phyloP scores from a whole-genome alignment of 2,797 vertebrate genomes.

The Taeniopygia guttata region DNA sequence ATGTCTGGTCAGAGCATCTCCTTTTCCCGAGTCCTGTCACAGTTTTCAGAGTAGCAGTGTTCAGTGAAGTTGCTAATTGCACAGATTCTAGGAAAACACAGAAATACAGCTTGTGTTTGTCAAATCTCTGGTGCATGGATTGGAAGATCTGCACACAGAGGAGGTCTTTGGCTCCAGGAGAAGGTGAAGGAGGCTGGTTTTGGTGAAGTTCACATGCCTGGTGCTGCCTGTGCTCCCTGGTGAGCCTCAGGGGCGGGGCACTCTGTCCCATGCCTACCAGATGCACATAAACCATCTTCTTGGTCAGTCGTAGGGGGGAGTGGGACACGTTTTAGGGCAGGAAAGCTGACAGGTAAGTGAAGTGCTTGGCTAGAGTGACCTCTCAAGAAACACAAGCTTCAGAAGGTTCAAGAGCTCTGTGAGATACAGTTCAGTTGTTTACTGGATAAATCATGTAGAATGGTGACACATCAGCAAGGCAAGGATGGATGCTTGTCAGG shows the following conservation, averaged over 20 bases:
- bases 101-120: background rate
- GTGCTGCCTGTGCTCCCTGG: background rate
- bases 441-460: rapidly evolving
- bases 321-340: rapidly evolving
- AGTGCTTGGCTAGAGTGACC: background rate
- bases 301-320: rapidly evolving
- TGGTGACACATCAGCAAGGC: background rate
- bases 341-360: background rate
- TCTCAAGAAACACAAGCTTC: background rate
- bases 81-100: background rate
- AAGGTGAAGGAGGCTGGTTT: background rate
- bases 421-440: background rate
- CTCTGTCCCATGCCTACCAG: background rate
- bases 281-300: background rate
- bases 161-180: background rate
- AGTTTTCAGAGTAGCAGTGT: background rate
- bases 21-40: background rate
- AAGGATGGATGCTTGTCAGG: background rate
- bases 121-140: background rate
- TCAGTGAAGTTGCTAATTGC: background rate
- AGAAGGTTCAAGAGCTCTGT: background rate
- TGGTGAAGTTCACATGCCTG: rapidly evolving
- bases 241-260: rapidly evolving
- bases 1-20: background rate
- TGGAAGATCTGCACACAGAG: background rate